Conservation (phyloP, 1,140 invertebrate species). For the Drosophila ironensis region DNA sequence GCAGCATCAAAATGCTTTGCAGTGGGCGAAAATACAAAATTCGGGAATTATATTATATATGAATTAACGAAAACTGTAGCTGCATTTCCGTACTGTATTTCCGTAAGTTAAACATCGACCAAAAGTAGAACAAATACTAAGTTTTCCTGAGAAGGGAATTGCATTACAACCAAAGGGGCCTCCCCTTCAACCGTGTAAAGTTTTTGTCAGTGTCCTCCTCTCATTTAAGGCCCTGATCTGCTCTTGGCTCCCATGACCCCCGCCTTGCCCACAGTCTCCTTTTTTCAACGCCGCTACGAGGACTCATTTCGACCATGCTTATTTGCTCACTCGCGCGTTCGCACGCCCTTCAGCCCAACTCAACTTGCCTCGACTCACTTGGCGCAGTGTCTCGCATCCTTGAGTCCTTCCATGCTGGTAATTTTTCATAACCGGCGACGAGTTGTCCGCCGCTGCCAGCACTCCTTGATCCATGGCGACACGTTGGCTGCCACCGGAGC, state of each 20-base stretch:
- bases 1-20: slow-evolving; percentile 1
- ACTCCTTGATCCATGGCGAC: slow-evolving; percentile 69
- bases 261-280: background rate
- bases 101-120: too few species aligned
- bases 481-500: slow-evolving; percentile 38
- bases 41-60: background rate
- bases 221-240: slow-evolving; percentile 19
- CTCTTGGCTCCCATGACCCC: slow-evolving; percentile 3
- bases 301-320: slow-evolving; percentile 52
- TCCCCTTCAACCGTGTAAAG: too few species aligned
- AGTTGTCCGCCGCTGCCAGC: slow-evolving; percentile 38
- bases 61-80: background rate
- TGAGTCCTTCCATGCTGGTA: slow-evolving; percentile 54
- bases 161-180: too few species aligned
- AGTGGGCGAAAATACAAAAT: background rate
- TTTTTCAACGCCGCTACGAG: slow-evolving; percentile 22
- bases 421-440: slow-evolving; percentile 72
- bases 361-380: slow-evolving; percentile 23
- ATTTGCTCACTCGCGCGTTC: slow-evolving; percentile 41
- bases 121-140: too few species aligned
- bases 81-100: too few species aligned
- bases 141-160: too few species aligned
- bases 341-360: slow-evolving; percentile 24
- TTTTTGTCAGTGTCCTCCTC: background rate
- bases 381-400: slow-evolving; percentile 34